Conservation (phyloP, 1,140 invertebrate species). For the Nasonia giraulti region DNA sequence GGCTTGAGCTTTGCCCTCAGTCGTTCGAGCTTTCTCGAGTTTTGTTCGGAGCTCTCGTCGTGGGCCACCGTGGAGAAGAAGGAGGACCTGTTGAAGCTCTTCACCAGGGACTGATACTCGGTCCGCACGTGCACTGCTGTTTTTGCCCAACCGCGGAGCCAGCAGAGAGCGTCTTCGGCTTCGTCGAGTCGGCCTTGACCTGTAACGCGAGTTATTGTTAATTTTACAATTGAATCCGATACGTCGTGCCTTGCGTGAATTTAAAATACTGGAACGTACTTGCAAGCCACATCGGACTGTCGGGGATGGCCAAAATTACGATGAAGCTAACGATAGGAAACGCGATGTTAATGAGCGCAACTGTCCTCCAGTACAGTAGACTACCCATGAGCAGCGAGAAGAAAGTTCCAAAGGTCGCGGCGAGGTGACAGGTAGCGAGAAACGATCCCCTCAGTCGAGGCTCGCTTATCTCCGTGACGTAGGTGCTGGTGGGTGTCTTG, state of each 20-base stretch:
- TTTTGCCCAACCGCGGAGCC: slow-evolving; percentile 80
- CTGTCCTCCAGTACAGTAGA: slow-evolving; percentile 80
- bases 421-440: slow-evolving; percentile 81
- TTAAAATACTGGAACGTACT: slow-evolving; percentile 59
- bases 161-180: slow-evolving; percentile 76
- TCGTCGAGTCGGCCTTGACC: slow-evolving; percentile 77
- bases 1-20: slow-evolving; percentile 31
- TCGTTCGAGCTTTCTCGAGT: background rate
- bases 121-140: slow-evolving; percentile 71
- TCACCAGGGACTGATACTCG: slow-evolving; percentile 76
- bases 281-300: slow-evolving; percentile 85
- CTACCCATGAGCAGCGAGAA: slow-evolving; percentile 82
- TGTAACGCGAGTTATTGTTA: slow-evolving; percentile 56
- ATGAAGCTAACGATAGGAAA: slow-evolving; percentile 80
- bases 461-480: slow-evolving; percentile 86
- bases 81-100: slow-evolving; percentile 63
- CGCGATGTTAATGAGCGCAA: slow-evolving; percentile 79
- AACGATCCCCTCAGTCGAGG: slow-evolving; percentile 84
- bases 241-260: too few relatives aligned
- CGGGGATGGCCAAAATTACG: slow-evolving; percentile 81
- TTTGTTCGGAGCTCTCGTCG: background rate
- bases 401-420: slow-evolving; percentile 83
- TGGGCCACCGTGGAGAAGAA: slow-evolving; percentile 23
- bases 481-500: slow-evolving; percentile 86
- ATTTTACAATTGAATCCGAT: slow-evolving; percentile 21